These are phyloP conservation scores for Bombus difficillimus DNA, from an alignment of 1,140 invertebrate species.

Conservation along the genomic window DNA sequence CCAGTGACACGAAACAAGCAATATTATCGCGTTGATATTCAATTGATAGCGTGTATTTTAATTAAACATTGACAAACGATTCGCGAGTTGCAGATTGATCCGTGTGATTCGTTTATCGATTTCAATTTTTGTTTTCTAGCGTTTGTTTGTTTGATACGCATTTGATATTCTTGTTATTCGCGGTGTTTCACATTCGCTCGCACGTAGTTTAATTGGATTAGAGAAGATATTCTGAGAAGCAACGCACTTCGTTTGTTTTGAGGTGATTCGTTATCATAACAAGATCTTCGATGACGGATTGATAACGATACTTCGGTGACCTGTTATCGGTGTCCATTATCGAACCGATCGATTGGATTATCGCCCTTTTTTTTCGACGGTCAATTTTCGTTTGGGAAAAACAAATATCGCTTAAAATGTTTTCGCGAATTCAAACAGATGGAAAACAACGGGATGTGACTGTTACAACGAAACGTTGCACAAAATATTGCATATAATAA, in stretches of 20 bases:
- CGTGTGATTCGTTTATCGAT: not conserved
- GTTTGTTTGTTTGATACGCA: not conserved
- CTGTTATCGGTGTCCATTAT: not conserved
- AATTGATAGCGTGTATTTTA: not conserved
- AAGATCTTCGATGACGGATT: not conserved
- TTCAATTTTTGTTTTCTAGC: not conserved
- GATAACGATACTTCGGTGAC: not conserved
- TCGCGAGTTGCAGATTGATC: not conserved
- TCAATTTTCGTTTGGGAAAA: not conserved
- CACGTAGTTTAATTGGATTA: not conserved
- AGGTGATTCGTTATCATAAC: not conserved
- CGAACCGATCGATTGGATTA: not conserved
- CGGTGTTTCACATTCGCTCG: not conserved
- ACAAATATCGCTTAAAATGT: not conserved
- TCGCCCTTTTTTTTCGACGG: not conserved
- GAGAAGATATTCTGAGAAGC: not conserved
- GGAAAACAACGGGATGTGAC: too few species aligned
- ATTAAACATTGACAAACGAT: constrained; percentile 12
- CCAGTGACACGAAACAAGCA: not conserved
- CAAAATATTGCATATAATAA: not conserved
- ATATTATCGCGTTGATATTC: not conserved
- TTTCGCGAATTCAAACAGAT: not conserved
- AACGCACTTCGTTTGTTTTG: not conserved
- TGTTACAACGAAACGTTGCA: not conserved
- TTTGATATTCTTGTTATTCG: not conserved